phyloP scores from a whole-genome alignment of 2,797 vertebrate species.

The Sebastes wilsoni region DNA sequence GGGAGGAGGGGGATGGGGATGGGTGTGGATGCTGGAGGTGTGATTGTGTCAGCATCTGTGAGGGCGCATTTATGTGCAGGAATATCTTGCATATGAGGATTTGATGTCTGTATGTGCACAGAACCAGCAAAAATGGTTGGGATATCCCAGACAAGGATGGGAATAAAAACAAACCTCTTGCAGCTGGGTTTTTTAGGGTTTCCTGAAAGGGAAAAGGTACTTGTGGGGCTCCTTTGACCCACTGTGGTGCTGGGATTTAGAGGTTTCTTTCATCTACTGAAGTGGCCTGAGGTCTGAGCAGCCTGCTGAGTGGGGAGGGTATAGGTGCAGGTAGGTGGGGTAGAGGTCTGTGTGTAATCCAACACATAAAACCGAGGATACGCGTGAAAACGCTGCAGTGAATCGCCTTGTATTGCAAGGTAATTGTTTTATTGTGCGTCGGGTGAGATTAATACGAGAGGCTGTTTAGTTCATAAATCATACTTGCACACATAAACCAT shows the following conservation, averaged over 20 bases:
- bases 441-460: conserved; percentile 40
- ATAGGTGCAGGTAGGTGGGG: neutral
- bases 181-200: neutral
- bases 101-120: neutral
- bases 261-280: conserved; percentile 59
- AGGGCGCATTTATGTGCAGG: conserved; percentile 10
- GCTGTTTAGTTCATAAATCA: conserved; percentile 41
- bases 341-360: neutral
- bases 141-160: neutral
- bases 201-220: conserved; percentile 8
- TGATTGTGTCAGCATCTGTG: conserved; percentile 48
- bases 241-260: conserved; percentile 18
- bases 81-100: neutral
- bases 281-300: conserved; percentile 54
- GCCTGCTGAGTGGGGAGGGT: conserved; percentile 32
- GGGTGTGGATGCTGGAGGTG: conserved; percentile 23
- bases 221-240: conserved; percentile 10
- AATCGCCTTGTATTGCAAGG: neutral
- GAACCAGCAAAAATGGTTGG: neutral
- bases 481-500: neutral
- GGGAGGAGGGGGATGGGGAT: conserved; percentile 20
- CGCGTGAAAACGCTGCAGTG: neutral
- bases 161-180: neutral
- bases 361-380: conserved; percentile 41
- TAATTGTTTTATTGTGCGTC: conserved; percentile 33